A percentile compares a stretch with the other conserved stretches of the same genome.
Evolutionary conservation across 2,888 invertebrate species (phyloP).

Genomic region (Omphaloscelis lunosa): DNA sequence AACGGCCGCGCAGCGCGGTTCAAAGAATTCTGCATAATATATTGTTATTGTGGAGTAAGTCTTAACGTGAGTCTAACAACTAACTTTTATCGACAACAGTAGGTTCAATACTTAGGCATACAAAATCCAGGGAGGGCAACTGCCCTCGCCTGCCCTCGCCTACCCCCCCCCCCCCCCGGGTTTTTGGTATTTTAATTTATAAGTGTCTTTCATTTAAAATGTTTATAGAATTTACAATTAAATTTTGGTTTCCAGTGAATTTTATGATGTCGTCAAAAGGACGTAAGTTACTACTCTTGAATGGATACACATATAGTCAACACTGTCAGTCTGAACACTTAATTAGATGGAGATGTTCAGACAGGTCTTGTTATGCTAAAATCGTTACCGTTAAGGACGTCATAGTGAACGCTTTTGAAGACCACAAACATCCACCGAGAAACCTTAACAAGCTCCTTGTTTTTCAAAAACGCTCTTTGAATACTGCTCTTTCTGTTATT

Average conservation of each 20-base stretch:
- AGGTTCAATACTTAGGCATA: no score
- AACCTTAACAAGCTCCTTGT: background rate
- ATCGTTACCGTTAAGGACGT: conserved; percentile 67
- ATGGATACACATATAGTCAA: conserved; percentile 66
- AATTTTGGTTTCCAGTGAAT: background rate
- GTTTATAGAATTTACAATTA: background rate
- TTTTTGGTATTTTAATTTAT: no score
- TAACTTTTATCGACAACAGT: no score
- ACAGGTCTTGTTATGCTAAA: conserved; percentile 70
- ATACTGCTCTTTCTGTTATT: background rate
- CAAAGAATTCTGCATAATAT: no score
- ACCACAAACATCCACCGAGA: conserved; percentile 55
- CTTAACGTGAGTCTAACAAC: no score
- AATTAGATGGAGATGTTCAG: conserved; percentile 72
- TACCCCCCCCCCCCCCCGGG: no score
- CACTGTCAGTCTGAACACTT: conserved; percentile 63
- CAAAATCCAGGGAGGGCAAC: no score
- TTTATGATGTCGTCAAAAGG: conserved; percentile 50
- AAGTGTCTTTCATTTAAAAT: background rate
- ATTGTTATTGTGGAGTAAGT: no score
- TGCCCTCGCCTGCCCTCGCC: no score
- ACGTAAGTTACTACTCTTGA: conserved; percentile 62
- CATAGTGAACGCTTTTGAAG: conserved; percentile 32
- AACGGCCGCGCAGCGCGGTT: no score
- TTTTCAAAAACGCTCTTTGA: background rate